Base-by-base conservation (phyloP, 2,888 invertebrate species). In the Monochamus alternatus region DNA sequence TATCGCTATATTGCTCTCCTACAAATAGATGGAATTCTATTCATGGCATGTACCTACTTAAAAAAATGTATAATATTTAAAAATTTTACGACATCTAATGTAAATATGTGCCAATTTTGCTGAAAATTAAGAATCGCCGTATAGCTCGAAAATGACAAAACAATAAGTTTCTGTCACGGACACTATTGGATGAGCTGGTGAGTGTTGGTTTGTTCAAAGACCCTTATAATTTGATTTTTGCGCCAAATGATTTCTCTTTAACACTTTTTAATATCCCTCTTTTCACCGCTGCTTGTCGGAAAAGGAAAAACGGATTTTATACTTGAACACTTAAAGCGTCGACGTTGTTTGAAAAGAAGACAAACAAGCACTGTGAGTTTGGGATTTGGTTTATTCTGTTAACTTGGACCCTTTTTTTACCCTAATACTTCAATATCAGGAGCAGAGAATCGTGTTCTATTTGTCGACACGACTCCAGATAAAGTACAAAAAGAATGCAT, bases 361-460 rank as follows among this genome's bases (percentile, higher is more conserved):
- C 63, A 71, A 71, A 71, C 63, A 71, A 32, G 14, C 69, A 44
- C 51, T 71, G 59, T 63, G 38, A 62, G 32, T 52, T 52, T 71
- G 71, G 71, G 71, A 63, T 71, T 71, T 52, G 63, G 62, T 52
- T 63, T 62, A 71, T 71, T 71, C 71, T 62, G 31, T 71, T 71
- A 63, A 38, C 63, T 52, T 38, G 30, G 60, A 60, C 44, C 44
- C 51, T 47, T 31, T 30, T 69, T 47, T 52, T n/a, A 31, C 7
- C 8, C n/a, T 66, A 32, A 47, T 60, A 44, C n/a, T 59, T 69
- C 60, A 52, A 52, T 47, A 8, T 8, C 31, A 62, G 31, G 30
- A 59, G 44, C 30, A 51, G 9, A 31, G 14, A 47, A 47, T 47
- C 31, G 47, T 59, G 44, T 47, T 66, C 31, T 67, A 32, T 60